Evolutionary conservation across 2,888 invertebrate genomes (phyloP).

Genomic region (Sarcophaga variegata): DNA sequence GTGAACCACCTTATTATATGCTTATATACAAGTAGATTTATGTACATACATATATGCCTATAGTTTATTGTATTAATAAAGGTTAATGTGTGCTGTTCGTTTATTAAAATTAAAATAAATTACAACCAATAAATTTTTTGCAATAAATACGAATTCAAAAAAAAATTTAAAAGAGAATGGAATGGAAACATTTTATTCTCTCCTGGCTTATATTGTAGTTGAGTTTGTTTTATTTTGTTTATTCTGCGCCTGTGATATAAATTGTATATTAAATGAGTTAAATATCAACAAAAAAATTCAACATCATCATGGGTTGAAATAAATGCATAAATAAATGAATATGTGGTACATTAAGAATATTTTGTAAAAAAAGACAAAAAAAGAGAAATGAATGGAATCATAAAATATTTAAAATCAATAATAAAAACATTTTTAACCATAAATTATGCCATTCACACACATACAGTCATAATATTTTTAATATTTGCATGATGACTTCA

Average conservation of each 20-base stretch:
- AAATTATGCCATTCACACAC: constrained; percentile 38
- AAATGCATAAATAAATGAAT: too few species aligned
- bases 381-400: constrained; percentile 33
- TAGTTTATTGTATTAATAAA: not conserved
- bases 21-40: not conserved
- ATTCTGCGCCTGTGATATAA: constrained; percentile 17
- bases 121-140: constrained; percentile 53
- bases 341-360: constrained; percentile 29
- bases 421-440: constrained; percentile 51
- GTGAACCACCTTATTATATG: not conserved
- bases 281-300: constrained; percentile 41
- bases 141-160: too few species aligned
- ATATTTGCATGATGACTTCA: constrained; percentile 10
- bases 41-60: not conserved
- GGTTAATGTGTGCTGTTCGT: not conserved
- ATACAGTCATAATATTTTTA: constrained; percentile 27
- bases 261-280: constrained; percentile 53
- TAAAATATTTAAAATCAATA: constrained; percentile 62
- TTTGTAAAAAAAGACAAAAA: not conserved
- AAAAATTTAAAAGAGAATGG: too few species aligned
- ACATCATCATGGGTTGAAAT: not conserved
- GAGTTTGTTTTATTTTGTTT: constrained; percentile 6
- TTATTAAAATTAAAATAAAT: not conserved
- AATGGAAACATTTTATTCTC: not conserved
- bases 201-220: not conserved